Evolutionary conservation across 2,797 vertebrate species (phyloP), one percentile per base, ranked within the genome.

Genomic region (Pangasius krempfi): DNA sequence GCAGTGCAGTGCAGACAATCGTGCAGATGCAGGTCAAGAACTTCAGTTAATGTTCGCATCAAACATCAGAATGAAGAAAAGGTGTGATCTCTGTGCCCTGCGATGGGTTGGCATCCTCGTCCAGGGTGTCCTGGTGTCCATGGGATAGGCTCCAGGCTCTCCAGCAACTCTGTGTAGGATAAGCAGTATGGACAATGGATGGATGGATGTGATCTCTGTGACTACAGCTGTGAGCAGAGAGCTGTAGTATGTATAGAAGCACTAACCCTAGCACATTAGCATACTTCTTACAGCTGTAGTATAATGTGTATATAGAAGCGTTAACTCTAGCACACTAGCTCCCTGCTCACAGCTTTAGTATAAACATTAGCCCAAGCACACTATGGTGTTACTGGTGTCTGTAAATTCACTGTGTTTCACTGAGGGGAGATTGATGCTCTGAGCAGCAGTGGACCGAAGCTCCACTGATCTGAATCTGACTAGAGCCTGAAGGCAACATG

Each of bases 401-500:
- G 54, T 60, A 40, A 44, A 40, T 60, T 5, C 40, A 40, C 12
- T 60, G 78, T 47, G 27, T 84, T 84, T 66, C 58, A 66, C 30
- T 75, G 52, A 60, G 50, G 52, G 25, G 33, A 44, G 52, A 75
- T 86, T 60, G 84, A 86, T 86, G 84, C 68, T 58, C 68, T 75
- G 70, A 75, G 52, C 52, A 73, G 50, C 70, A n/a, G 37, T 75
- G 33, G 84, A 58, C 84, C 75, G 68, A 75, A 85, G 68, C 68
- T 40, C 66, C 84, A 85, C 47, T 73, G 84, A 85, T 85, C 70
- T 86, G 72, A 86, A 78, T n/a, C 58, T 52, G 85, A 75, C 58
- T 78, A 78, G 13, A 79, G 73, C 86, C 86, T 70, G 75, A 81
- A 68, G 86, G 86, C 62, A 80, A 80, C 76, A 68, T 64, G 73